Evolutionary conservation across 2,888 invertebrate species (phyloP).

Genomic region (Unio delphinus): DNA sequence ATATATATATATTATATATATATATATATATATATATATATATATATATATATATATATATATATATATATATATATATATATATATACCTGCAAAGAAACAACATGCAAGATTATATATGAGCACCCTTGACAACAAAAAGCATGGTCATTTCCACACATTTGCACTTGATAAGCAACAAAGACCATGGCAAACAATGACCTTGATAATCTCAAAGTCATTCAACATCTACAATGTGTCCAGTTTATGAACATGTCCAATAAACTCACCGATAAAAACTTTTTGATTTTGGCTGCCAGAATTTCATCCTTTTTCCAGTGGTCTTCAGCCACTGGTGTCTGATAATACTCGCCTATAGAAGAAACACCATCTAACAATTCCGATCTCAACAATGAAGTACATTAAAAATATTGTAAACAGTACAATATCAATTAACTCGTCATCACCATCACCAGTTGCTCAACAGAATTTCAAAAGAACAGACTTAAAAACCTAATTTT

Average conservation of each 20-base stretch:
- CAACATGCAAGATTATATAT: slow-evolving; percentile 1
- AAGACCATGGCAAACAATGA: neutral
- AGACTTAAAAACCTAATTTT: too few species aligned
- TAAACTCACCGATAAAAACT: slow-evolving; percentile 88
- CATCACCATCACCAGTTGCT: too few species aligned
- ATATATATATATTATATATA: too few species aligned
- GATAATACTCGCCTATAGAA: slow-evolving; percentile 35
- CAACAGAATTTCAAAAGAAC: too few species aligned
- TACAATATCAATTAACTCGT: too few species aligned
- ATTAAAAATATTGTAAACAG: neutral
- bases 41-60: too few species aligned
- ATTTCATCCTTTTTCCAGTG: slow-evolving; percentile 86
- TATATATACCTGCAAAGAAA: neutral
- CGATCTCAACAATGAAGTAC: neutral
- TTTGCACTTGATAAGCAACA: slow-evolving; percentile 4
- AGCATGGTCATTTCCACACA: neutral
- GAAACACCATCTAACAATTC: too few species aligned
- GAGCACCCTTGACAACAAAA: neutral
- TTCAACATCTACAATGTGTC: neutral
- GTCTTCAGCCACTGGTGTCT: slow-evolving; percentile 73
- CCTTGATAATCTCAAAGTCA: too few species aligned
- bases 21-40: too few species aligned
- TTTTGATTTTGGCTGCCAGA: slow-evolving; percentile 93
- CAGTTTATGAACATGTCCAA: neutral
- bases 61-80: too few species aligned